Base-by-base conservation (phyloP, 2,797 vertebrate species). In the Amblyopsis hoosieri region DNA sequence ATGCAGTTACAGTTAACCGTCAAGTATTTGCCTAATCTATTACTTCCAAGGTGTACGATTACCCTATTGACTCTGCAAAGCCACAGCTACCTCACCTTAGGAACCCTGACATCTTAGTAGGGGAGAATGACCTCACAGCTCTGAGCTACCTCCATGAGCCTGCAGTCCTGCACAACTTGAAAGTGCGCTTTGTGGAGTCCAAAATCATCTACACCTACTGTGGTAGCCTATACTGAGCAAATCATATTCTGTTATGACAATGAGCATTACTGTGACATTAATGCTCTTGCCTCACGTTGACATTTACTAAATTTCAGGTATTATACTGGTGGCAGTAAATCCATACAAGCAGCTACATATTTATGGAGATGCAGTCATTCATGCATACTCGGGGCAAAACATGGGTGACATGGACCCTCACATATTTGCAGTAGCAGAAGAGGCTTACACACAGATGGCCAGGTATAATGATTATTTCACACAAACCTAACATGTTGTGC, bases 321-420 rank as follows among this genome's bases (percentile, higher is more conserved):
- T 99, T 69, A 97, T 99, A 84, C 86, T 99, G 80, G 98, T 99
- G 81, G 95, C 97, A 66, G 93, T 99, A 79, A 99, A 99, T 78
- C 98, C 98, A 0, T 99, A 99, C 71, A 98, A 96, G 76, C 89
- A 97, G 82, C 82, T 99, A 60, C 96, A 93, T 0, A 90, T 99
- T 75, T 99, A 99, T 4, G 97, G 98, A 80, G 96, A 99, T 82
- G 95, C 95, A 63, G 95, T 99, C 85, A 99, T 99, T 85, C 94
- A 98, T 12, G 98, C 97, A 0, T 99, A 99, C 52, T 95, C 95
- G 0, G 97, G 97, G n/a, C 96, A 97, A 81, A 99, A 99, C 86
- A 94, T 99, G 97, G 98, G 98, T 0, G 96, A 99, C 82, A 97
- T 99, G 94, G 98, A 99, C 79, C 98, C 98, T 15, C 98, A 99